Conservation (phyloP, 2,888 invertebrate species). For the Hemithea aestivaria region DNA sequence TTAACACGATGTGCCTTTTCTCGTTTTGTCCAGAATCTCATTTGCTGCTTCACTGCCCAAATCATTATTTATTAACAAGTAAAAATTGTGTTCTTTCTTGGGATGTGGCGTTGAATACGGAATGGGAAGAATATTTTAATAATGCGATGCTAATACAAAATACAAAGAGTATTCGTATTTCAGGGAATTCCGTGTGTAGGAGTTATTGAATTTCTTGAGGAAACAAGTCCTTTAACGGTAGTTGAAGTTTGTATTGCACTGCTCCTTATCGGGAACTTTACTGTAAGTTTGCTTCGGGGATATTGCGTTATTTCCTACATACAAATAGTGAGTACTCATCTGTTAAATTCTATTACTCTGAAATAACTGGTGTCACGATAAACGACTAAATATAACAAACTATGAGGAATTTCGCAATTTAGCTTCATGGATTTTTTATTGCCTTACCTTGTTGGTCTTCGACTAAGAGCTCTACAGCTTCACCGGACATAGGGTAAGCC, state of each 20-base stretch:
- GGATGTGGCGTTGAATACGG: conserved; percentile 35
- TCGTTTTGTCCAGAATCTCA: conserved; percentile 37
- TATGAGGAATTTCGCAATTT: too few species aligned
- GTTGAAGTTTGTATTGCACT: conserved; percentile 15
- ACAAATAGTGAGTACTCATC: too few species aligned
- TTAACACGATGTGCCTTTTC: conserved; percentile 36
- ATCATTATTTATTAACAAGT: conserved; percentile 51
- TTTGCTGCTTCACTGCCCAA: conserved; percentile 42
- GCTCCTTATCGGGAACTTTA: conserved; percentile 18
- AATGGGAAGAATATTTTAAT: conserved; percentile 18
- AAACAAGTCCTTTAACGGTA: conserved; percentile 11
- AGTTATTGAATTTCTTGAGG: conserved; percentile 18
- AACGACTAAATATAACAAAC: too few species aligned
- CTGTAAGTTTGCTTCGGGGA: conserved; percentile 19
- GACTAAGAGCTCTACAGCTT: too few species aligned
- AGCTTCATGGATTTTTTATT: too few species aligned
- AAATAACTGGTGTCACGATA: too few species aligned
- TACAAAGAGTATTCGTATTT: conserved; percentile 13
- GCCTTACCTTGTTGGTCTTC: too few species aligned
- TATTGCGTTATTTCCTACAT: conserved; percentile 14
- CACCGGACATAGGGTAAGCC: too few species aligned
- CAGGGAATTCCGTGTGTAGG: conserved; percentile 12
- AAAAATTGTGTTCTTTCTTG: conserved; percentile 46
- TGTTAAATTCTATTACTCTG: too few species aligned
- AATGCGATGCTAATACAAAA: conserved; percentile 10